Base-by-base conservation (phyloP, 2,888 invertebrate genomes). In the Antitype chi region DNA sequence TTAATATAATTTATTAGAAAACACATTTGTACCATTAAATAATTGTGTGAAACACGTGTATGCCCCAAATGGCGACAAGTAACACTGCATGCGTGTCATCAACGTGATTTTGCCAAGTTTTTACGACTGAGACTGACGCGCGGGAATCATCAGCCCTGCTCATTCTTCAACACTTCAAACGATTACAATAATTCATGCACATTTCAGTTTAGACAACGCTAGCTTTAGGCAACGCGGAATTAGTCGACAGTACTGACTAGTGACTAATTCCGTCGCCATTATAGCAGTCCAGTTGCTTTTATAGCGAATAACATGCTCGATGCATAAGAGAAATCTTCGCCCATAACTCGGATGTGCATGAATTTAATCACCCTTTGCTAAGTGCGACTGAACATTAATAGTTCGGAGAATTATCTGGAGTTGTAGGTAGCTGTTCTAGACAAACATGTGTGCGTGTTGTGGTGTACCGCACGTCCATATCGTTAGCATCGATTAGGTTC, bases 401-500 rank as follows among this genome's bases (percentile, higher is more conserved):
- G 64, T 76, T 83, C 81, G 7, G 32, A 71, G 85, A 83, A 83
- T 28, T 66, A 71, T 81, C 55, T 43, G 13, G 23, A 60, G 38
- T 32, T 32, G 11, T 32, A 32, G 60, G 11, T 32, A 32, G 60
- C 23, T 23, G 13, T 60, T 74, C 23, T 49, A 76, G 59, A 62
- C 57, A 62, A 43, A 59, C 62, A 76, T 71, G 32, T 64, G 70
- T 60, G 23, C 43, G n/a, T 64, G 66, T 74, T 74, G 69, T 77
- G 68, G 72, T 80, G 55, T 64, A 64, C 66, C 28, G 38, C 66
- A 74, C 52, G 70, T 53, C 55, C 62, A 60, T 81, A 83, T 73
- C 70, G 74, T 80, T 70, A 73, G 62, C 74, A 74, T 67, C 53
- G 73, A 77, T 82, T 68, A 77, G 74, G 47, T 77, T 75, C 75